Evolutionary conservation across 1,140 invertebrate species (phyloP).

Genomic region (Listronotus bonariensis): DNA sequence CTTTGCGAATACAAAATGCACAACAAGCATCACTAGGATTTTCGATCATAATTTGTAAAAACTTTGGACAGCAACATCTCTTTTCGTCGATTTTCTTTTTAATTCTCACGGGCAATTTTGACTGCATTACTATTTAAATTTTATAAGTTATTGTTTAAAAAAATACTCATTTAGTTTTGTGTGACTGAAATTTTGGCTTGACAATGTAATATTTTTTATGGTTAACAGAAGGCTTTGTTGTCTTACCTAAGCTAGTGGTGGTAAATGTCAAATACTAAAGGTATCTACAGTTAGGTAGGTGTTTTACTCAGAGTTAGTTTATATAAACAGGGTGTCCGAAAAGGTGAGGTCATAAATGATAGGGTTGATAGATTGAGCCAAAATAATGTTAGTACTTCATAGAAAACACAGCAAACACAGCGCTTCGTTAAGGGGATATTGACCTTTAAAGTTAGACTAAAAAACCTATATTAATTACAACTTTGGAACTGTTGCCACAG

Average conservation of each 20-base stretch:
- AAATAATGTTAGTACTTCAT: no score
- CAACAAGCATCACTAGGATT: not conserved
- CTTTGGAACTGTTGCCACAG: no score
- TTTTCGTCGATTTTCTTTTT: conserved; percentile 17
- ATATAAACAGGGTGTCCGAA: no score
- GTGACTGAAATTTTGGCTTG: not conserved
- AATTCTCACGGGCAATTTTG: conserved; percentile 28
- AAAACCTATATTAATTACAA: no score
- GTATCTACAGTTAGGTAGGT: no score
- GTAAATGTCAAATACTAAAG: not conserved
- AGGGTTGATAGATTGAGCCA: no score
- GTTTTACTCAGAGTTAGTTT: no score
- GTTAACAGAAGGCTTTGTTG: not conserved
- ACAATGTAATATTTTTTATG: not conserved
- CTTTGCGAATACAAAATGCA: conserved; percentile 5
- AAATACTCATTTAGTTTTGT: not conserved
- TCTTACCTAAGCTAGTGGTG: not conserved
- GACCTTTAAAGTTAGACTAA: no score
- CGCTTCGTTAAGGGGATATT: no score
- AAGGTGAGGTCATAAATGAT: no score
- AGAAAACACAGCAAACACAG: no score
- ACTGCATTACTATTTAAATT: conserved; percentile 17
- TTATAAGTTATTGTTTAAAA: not conserved
- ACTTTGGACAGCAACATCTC: conserved; percentile 20
- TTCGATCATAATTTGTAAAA: conserved; percentile 21